Evolutionary conservation across 2,888 invertebrate genomes (phyloP).

Genomic region (Epiblema foenella): DNA sequence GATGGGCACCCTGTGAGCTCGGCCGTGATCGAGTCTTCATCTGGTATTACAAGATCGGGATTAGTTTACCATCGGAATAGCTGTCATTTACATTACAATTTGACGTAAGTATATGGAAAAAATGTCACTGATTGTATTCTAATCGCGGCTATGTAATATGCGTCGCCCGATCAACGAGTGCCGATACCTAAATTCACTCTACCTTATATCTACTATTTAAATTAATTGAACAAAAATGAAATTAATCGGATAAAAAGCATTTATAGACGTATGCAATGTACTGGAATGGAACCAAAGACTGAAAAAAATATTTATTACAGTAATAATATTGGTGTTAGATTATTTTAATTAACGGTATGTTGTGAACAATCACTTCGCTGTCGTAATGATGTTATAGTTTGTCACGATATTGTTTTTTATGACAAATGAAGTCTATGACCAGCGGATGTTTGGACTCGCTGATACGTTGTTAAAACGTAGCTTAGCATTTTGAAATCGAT

Average conservation of each 20-base stretch:
- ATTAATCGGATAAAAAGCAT: constrained; percentile 60
- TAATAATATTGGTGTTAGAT: constrained; percentile 75
- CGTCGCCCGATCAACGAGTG: constrained; percentile 54
- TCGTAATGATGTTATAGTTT: constrained; percentile 50
- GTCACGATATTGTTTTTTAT: constrained; percentile 45
- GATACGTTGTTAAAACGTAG: constrained; percentile 36
- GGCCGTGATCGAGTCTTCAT: constrained; percentile 50
- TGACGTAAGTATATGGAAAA: too few relatives aligned
- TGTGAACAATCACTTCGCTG: constrained; percentile 52
- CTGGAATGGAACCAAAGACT: constrained; percentile 80
- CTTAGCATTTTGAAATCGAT: constrained; percentile 41
- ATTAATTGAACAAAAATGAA: constrained; percentile 60
- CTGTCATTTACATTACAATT: too few relatives aligned
- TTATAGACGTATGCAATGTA: constrained; percentile 66
- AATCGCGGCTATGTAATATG: too few relatives aligned
- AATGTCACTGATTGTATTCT: too few relatives aligned
- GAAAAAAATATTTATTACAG: constrained; percentile 75
- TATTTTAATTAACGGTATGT: constrained; percentile 61
- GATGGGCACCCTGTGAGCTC: background rate
- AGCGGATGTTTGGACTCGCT: constrained; percentile 27
- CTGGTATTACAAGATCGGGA: too few relatives aligned
- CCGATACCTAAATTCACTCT: constrained; percentile 45
- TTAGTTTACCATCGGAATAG: too few relatives aligned
- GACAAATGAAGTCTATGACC: constrained; percentile 26
- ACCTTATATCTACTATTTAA: constrained; percentile 44